phyloP scores from a whole-genome alignment of 2,113 vertebrate genomes.

The Ancistrus triradiatus region DNA sequence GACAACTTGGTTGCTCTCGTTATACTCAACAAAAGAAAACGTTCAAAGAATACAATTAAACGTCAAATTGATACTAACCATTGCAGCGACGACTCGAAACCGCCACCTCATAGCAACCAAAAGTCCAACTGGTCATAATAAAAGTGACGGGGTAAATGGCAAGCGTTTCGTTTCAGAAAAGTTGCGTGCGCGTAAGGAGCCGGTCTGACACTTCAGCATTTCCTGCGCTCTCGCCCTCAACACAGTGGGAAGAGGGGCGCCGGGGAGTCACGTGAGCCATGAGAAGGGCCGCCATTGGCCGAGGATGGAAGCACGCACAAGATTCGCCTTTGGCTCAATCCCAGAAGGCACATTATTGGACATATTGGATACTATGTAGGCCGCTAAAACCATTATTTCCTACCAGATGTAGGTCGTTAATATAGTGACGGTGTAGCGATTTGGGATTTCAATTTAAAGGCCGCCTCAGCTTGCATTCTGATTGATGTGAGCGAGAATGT shows the following conservation, averaged over 20 bases:
- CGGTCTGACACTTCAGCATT: slow-evolving; percentile 67
- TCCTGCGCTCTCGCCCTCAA: slow-evolving; percentile 76
- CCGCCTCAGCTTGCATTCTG: slow-evolving; percentile 59
- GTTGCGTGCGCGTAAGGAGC: slow-evolving; percentile 46
- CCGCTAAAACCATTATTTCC: neutral
- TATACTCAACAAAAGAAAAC: slow-evolving; percentile 15
- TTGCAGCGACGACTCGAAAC: slow-evolving; percentile 13
- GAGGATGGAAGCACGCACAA: slow-evolving; percentile 66
- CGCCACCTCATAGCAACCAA: slow-evolving; percentile 7
- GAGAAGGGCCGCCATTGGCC: slow-evolving; percentile 75
- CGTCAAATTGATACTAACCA: slow-evolving; percentile 38
- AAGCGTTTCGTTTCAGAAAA: slow-evolving; percentile 27
- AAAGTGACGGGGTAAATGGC: slow-evolving; percentile 10
- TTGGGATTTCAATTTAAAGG: slow-evolving; percentile 36
- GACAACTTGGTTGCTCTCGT: no score
- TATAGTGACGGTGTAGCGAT: neutral
- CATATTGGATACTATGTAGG: neutral
- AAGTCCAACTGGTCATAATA: slow-evolving; percentile 50
- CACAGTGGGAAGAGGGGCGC: slow-evolving; percentile 68
- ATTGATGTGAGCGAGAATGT: slow-evolving; percentile 77
- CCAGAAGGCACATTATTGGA: neutral
- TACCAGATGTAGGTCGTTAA: neutral
- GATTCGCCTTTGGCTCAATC: slow-evolving; percentile 63
- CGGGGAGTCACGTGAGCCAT: slow-evolving; percentile 80
- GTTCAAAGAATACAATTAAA: neutral